Base-by-base conservation (phyloP, 1,140 invertebrate species). In the Drosophila repletoides region DNA sequence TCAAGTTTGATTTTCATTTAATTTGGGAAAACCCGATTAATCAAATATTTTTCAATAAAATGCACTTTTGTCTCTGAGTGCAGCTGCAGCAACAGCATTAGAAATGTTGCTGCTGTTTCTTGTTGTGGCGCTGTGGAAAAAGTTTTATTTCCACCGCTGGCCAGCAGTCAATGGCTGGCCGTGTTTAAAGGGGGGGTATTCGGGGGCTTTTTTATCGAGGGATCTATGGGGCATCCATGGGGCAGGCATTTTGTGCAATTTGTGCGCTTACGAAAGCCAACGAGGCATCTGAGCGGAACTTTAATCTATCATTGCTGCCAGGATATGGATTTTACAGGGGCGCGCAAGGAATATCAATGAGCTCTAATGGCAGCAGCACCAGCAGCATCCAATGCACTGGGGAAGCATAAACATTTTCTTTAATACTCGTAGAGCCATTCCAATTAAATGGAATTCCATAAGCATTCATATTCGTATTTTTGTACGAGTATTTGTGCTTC, bases 271-370 rank as follows among this genome's bases (percentile, higher is more conserved):
- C 14, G 9, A 2, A 29, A 29, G 10, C 22, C 40, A 46, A 49
- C 48, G 56, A 72, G 58, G 70, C 65, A 52, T 43, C 69, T 63
- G 74, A 75, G 63, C 75, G 73, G 60, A 64, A 72, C 63, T 76
- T 72, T 64, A 76, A 77, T 77, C 73, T 77, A 76, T 72, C 75
- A 77, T 48, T 71, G 56, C 49, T 17, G 36, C 40, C 26, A 46
- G 46, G 24, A 67, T 72, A 72, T 72, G 67, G 60, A 63, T 76
- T 63, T 71, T 55, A 45, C 41, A 56, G 49, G 2, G 5, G 22
- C 64, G 40, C 17, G 28, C 21, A 0, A 14, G 15, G 73, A 64
- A 77, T 76, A 66, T 14, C 53, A 79, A 79, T 79, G 55, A 79
- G 60, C 14, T 15, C 33, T 4, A 10, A 7, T 7, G 34, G 24